Base-by-base conservation (phyloP, 2,113 vertebrate genomes). In the Oceanodroma tethys region DNA sequence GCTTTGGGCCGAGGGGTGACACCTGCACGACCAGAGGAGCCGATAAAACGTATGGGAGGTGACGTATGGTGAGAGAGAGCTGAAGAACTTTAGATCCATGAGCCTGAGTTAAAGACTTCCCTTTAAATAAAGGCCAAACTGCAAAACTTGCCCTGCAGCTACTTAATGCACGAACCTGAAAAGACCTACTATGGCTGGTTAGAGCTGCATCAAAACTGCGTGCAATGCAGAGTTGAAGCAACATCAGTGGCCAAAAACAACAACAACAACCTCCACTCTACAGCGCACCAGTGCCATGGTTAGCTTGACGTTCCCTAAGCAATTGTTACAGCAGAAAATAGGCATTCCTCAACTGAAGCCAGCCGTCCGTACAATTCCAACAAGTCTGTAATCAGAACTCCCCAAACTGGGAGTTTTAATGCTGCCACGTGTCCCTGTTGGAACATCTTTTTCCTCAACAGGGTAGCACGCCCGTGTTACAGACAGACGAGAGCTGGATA, bases 1-100 rank as follows among this genome's bases (percentile, higher is more conserved):
- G 98, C 98, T 94, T 98, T 99, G 8, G 99, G 99, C 43, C 98
- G 98, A 86, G 99, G 99, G 4, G 98, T 98, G 13, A 98, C 98
- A 43, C 99, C 99, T 99, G 92, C 34, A 13, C 0, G 2, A 29
- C 6, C 18, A 36, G n/a, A 42, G 52, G 26, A 68, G 75, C 5
- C 13, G 0, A 19, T 1, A 36, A 19, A 34, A 47, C 4, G 1
- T 7, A 7, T 0, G 5, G 20, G 13, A 52, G 43, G 62, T 27
- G 36, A 30, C 0, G 1, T 2, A 13, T 1, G 3, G 36, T 11
- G 29, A 29, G 32, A n/a, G 50, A 52, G 16, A 21, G 38, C 5
- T 2, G 0, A 2, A 36, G 60, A 50, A 9, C 65, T 40, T 36
- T 1, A 72, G 34, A 9, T 25, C 18, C 34, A 6, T 1, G 40